phyloP scores from a whole-genome alignment of 2,797 vertebrate genomes.

The Acanthiza pusilla region DNA sequence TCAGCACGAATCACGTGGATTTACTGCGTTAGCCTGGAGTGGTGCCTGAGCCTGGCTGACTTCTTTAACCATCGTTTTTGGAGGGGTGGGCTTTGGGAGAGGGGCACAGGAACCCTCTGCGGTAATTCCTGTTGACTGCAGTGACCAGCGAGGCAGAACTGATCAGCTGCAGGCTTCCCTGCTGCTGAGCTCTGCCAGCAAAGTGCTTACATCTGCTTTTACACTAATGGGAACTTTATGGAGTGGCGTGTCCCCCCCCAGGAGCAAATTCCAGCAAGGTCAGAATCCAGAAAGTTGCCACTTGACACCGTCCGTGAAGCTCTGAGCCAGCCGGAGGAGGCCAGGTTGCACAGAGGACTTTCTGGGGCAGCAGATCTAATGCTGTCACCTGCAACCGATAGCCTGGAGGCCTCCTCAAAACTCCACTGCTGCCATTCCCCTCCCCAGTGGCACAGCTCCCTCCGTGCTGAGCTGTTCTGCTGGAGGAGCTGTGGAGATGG shows the following conservation, averaged over 20 bases:
- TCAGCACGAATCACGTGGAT: not conserved
- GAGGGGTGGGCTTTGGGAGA: not conserved
- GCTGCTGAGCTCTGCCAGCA: constrained; percentile 50
- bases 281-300: constrained; percentile 50
- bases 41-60: constrained; percentile 7
- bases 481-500: not conserved
- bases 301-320: constrained; percentile 15
- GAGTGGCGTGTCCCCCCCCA: constrained; percentile 3
- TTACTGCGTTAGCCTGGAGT: not conserved
- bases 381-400: not conserved
- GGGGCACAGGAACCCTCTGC: constrained; percentile 1
- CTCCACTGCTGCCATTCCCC: not conserved
- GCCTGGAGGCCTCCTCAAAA: not conserved
- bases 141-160: constrained; percentile 61
- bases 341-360: not conserved
- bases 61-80: not conserved
- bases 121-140: constrained; percentile 59
- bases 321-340: not conserved
- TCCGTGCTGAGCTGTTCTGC: fast-evolving
- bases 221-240: constrained; percentile 54
- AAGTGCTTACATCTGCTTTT: constrained; percentile 63
- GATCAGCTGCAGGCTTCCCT: constrained; percentile 58
- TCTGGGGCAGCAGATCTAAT: constrained; percentile 21
- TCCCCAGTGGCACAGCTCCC: not conserved
- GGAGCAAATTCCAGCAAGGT: constrained; percentile 52